A percentile compares a stretch with the other conserved stretches of the same genome.
Evolutionary conservation across 2,888 invertebrate species (phyloP).

Genomic region (Leucophenga montana): DNA sequence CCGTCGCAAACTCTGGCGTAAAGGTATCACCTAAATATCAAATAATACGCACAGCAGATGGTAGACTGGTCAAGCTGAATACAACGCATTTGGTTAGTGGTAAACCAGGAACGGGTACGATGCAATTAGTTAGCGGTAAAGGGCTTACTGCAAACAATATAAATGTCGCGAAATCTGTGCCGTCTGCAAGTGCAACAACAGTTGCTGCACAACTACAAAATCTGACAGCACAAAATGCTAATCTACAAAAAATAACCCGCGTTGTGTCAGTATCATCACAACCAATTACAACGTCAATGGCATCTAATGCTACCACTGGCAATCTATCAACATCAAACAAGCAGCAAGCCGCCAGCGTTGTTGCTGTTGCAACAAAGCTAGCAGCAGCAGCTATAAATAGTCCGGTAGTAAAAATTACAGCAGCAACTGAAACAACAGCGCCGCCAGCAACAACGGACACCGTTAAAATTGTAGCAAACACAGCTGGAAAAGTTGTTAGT

Average conservation of each 20-base stretch:
- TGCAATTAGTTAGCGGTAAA: constrained; percentile 39
- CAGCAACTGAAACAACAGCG: too few species aligned
- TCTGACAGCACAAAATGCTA: constrained; percentile 19
- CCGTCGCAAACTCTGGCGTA: neutral
- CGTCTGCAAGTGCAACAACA: constrained; percentile 26
- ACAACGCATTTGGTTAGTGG: constrained; percentile 13
- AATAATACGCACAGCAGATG: constrained; percentile 56
- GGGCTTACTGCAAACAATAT: constrained; percentile 8
- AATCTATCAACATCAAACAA: constrained; percentile 32
- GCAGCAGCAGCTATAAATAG: too few species aligned
- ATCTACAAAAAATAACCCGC: constrained; percentile 22
- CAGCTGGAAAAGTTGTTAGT: neutral
- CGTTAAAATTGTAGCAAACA: too few species aligned
- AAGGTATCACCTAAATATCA: constrained; percentile 33
- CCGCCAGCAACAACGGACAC: neutral
- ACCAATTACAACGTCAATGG: too few species aligned
- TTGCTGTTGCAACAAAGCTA: too few species aligned
- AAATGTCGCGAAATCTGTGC: constrained; percentile 13
- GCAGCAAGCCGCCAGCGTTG: neutral
- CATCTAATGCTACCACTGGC: too few species aligned
- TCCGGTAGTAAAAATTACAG: too few species aligned
- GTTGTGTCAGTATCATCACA: too few species aligned
- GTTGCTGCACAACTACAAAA: constrained; percentile 41
- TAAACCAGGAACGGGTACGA: constrained; percentile 43
- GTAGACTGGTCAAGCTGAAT: constrained; percentile 57